Evolutionary conservation across 2,888 invertebrate genomes (phyloP).

Genomic region (Tetragonula carbonaria): DNA sequence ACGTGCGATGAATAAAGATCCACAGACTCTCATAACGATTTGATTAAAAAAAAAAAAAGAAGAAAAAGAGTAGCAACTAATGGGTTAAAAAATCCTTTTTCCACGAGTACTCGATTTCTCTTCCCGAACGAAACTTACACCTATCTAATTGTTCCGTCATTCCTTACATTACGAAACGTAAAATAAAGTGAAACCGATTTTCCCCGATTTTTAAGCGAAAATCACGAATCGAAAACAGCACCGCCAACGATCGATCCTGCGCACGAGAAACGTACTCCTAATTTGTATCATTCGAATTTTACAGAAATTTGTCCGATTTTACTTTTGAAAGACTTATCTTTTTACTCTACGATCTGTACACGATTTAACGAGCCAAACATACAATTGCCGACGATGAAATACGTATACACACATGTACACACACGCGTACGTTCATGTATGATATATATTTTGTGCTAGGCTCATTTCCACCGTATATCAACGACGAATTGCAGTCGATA

Average conservation of each 20-base stretch:
- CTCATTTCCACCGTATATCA: conserved; percentile 39
- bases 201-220: background rate
- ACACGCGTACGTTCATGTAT: background rate
- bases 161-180: no score
- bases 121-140: no score
- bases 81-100: no score
- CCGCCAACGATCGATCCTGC: conserved; percentile 65
- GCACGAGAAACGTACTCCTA: conserved; percentile 65
- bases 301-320: conserved; percentile 75
- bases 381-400: conserved; percentile 53
- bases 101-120: no score
- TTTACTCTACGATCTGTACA: conserved; percentile 62
- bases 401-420: conserved; percentile 17
- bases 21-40: no score
- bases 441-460: conserved; percentile 50
- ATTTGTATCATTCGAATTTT: conserved; percentile 72
- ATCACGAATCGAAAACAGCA: background rate
- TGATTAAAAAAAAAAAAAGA: no score
- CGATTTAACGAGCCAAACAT: conserved; percentile 22
- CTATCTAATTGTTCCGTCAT: no score
- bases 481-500: conserved; percentile 48
- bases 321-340: conserved; percentile 64
- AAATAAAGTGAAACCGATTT: background rate
- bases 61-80: no score
- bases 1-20: no score